phyloP scores from a whole-genome alignment of 2,113 vertebrate species.

The Poeciliopsis occidentalis region DNA sequence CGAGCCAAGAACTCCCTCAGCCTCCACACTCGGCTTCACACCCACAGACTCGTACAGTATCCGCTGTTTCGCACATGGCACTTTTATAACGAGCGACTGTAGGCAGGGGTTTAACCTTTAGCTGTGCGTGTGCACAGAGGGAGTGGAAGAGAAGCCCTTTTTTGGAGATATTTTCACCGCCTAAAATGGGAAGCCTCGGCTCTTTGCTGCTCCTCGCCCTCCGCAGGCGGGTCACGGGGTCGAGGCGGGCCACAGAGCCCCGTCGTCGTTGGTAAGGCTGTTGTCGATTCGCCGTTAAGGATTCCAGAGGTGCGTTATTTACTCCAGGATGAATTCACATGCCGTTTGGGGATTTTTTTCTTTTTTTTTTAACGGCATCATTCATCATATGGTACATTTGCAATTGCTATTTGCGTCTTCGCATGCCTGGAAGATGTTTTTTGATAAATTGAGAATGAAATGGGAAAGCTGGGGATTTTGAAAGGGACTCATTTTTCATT shows the following conservation, averaged over 20 bases:
- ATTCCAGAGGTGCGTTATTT: conserved; percentile 27
- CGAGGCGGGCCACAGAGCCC: conserved; percentile 6
- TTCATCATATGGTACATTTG: conserved; percentile 36
- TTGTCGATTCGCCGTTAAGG: conserved; percentile 27
- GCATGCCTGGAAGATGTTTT: conserved; percentile 32
- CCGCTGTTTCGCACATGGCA: conserved; percentile 29
- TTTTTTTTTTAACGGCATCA: conserved; percentile 6
- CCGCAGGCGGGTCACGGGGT: conserved; percentile 19
- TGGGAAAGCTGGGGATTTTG: conserved; percentile 27
- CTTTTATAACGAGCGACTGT: conserved; percentile 55
- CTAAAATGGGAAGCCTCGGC: conserved; percentile 10
- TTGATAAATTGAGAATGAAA: conserved; percentile 49
- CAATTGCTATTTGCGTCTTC: conserved; percentile 48
- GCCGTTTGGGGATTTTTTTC: conserved; percentile 25
- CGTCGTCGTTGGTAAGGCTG: conserved; percentile 34
- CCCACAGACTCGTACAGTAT: conserved; percentile 31
- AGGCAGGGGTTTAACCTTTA: conserved; percentile 61
- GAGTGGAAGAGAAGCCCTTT: conserved; percentile 13
- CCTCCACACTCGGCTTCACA: conserved; percentile 15
- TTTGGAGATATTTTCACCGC: conserved; percentile 29
- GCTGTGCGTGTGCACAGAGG: conserved; percentile 6
- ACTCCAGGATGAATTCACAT: conserved; percentile 40
- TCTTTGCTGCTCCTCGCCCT: conserved; percentile 3
- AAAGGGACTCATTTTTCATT: conserved; percentile 26
- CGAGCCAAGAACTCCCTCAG: conserved; percentile 48